Evolutionary conservation across 1,140 invertebrate species (phyloP).

Genomic region (Scaptomyza hsui): DNA sequence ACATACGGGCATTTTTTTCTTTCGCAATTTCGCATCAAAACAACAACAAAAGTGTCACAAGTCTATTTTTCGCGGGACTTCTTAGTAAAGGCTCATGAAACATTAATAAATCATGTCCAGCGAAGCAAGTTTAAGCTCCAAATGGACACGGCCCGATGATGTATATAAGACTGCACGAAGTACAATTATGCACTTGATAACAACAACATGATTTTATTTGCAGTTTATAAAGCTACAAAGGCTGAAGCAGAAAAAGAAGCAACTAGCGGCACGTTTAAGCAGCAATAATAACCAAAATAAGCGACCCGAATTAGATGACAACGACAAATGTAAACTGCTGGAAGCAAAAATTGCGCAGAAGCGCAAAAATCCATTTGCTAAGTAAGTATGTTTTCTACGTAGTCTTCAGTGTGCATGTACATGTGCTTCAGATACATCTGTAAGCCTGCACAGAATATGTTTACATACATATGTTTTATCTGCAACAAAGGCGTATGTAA

Average conservation of each 20-base stretch:
- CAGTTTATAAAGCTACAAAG: slow-evolving; percentile 87
- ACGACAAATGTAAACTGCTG: slow-evolving; percentile 61
- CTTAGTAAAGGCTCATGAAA: neutral
- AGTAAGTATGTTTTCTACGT: slow-evolving; percentile 79
- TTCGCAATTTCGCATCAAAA: slow-evolving; percentile 4
- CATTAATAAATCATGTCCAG: slow-evolving; percentile 50
- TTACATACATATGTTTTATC: no score
- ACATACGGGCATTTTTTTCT: neutral
- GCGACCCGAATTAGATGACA: slow-evolving; percentile 42
- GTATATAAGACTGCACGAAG: slow-evolving; percentile 2
- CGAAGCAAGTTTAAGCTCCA: slow-evolving; percentile 47
- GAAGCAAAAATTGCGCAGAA: slow-evolving; percentile 85
- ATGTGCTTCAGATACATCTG: no score
- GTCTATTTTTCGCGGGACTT: slow-evolving; percentile 8
- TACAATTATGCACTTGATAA: neutral
- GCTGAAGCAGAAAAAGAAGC: slow-evolving; percentile 87
- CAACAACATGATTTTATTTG: slow-evolving; percentile 4
- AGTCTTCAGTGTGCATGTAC: no score
- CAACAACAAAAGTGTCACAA: neutral
- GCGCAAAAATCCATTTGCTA: slow-evolving; percentile 91
- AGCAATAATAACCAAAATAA: slow-evolving; percentile 57
- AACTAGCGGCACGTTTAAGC: slow-evolving; percentile 87
- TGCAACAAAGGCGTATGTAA: no score
- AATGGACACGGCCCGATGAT: slow-evolving; percentile 80
- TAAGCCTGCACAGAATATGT: no score